Evolutionary conservation across 35 echinoderm and acorn worm genomes (phyloP).

Genomic region (Ophiothrix spiculata): DNA sequence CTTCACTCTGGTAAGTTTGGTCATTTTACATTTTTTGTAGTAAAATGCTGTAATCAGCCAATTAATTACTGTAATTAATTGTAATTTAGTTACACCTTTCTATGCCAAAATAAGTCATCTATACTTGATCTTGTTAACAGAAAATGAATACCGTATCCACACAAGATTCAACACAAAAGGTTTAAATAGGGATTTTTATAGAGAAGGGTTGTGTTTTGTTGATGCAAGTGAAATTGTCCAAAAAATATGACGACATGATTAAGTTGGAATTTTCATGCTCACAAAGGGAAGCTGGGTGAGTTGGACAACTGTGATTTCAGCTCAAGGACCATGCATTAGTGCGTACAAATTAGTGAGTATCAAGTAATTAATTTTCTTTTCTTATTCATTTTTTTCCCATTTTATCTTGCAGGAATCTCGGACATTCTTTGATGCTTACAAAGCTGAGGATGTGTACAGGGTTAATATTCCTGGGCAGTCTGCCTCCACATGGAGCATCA

Average conservation of each 20-base stretch:
- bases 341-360: neutral
- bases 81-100: too few relatives aligned
- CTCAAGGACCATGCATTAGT: too few relatives aligned
- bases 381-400: neutral
- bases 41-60: too few relatives aligned
- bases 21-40: too few relatives aligned
- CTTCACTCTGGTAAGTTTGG: neutral
- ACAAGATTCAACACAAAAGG: too few relatives aligned
- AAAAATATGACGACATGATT: neutral
- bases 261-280: neutral
- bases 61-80: too few relatives aligned
- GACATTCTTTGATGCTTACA: constrained; percentile 70
- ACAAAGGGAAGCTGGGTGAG: neutral
- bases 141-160: too few relatives aligned
- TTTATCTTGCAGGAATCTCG: constrained; percentile 44
- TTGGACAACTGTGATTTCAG: neutral
- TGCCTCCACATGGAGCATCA: constrained; percentile 75
- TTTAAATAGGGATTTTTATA: neutral
- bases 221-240: neutral
- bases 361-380: too few relatives aligned
- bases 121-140: too few relatives aligned
- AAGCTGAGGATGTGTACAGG: constrained; percentile 64
- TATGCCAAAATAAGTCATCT: too few relatives aligned
- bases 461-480: constrained; percentile 62
- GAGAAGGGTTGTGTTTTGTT: neutral